Conservation (phyloP, 2,113 vertebrate species). For the Rhinolophus ferrumequinum region DNA sequence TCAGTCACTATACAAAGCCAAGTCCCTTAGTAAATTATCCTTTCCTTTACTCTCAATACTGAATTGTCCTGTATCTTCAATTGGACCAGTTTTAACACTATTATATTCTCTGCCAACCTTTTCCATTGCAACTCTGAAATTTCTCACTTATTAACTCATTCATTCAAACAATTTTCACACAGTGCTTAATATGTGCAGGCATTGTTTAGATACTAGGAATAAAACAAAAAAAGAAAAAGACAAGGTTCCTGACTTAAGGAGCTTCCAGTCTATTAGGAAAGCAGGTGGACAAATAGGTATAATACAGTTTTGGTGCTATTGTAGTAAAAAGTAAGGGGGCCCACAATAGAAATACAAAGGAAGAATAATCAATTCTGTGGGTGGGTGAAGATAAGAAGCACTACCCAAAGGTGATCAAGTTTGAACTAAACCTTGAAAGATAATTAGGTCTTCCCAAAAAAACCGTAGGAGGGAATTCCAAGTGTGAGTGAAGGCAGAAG, state of each 20-base stretch:
- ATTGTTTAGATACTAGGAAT: neutral
- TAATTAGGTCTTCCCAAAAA: neutral
- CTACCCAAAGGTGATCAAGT: neutral
- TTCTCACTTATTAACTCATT: constrained; percentile 6
- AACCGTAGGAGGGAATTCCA: neutral
- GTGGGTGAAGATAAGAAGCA: neutral
- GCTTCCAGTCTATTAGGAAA: neutral
- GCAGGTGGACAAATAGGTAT: neutral
- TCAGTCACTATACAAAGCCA: neutral
- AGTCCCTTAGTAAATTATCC: neutral
- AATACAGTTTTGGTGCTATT: neutral
- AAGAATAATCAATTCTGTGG: neutral
- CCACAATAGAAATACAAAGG: neutral
- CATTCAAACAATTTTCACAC: neutral
- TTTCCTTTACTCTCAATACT: neutral
- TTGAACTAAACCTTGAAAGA: neutral
- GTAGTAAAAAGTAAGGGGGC: neutral
- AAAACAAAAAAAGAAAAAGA: neutral
- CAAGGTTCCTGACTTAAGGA: neutral
- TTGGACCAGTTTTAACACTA: neutral
- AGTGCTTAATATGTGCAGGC: neutral
- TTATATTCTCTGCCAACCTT: neutral
- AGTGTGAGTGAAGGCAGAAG: neutral
- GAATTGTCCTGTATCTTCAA: neutral
- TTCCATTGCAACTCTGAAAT: neutral